Conservation (phyloP, 2,113 vertebrate species). For the Zosterops hypoxanthus region DNA sequence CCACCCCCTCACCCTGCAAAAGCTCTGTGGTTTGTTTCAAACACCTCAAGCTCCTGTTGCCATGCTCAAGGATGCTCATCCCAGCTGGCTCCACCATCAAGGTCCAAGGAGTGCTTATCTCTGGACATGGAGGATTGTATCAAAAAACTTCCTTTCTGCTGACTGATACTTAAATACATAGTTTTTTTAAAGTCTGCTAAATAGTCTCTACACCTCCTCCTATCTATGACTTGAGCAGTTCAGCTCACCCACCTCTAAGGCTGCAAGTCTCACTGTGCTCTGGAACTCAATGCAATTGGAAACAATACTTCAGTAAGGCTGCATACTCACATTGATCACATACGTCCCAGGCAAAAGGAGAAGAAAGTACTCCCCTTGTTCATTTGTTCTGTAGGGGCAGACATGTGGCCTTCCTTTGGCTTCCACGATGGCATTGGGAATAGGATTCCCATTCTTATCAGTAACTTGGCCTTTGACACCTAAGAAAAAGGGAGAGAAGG, state of each 20-base stretch:
- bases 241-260: neutral
- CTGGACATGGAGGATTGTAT: neutral
- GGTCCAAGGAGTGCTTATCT: neutral
- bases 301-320: neutral
- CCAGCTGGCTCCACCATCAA: neutral
- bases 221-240: neutral
- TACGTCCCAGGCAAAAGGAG: conserved; percentile 90
- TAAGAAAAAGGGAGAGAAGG: conserved; percentile 31
- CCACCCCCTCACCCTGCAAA: neutral
- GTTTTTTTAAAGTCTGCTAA: neutral
- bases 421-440: conserved; percentile 84
- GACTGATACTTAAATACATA: neutral
- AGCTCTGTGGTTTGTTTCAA: neutral
- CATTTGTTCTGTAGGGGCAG: conserved; percentile 85
- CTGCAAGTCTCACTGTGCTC: neutral
- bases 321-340: conserved; percentile 84
- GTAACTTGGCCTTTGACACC: conserved; percentile 93
- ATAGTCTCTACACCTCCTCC: neutral
- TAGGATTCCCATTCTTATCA: conserved; percentile 72
- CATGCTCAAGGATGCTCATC: rapidly evolving
- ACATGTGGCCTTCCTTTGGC: conserved; percentile 81
- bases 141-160: neutral
- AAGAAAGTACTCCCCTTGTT: conserved; percentile 89
- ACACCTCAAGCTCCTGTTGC: neutral
- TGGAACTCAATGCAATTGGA: neutral